Conservation (phyloP, 1,140 invertebrate species). For the Cardiocondyla obscurior region DNA sequence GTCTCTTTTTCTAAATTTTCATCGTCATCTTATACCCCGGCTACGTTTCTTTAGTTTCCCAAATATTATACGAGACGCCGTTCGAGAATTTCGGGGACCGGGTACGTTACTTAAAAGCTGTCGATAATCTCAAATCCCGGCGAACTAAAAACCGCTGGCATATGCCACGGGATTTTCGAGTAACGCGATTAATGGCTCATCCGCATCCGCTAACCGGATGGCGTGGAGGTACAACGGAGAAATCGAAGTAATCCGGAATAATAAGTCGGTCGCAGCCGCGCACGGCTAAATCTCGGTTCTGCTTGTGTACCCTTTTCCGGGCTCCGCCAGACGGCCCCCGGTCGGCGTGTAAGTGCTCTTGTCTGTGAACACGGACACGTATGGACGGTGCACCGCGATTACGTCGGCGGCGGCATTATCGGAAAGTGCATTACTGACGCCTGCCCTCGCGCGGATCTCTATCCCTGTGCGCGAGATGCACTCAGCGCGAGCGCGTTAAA, state of each 20-base stretch:
- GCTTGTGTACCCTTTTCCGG: not conserved
- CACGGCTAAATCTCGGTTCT: slow-evolving; percentile 16
- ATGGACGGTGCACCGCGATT: slow-evolving; percentile 59
- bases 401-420: slow-evolving; percentile 66
- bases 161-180: slow-evolving; percentile 6
- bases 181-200: slow-evolving; percentile 69
- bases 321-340: not conserved
- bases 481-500: slow-evolving; percentile 48
- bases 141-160: slow-evolving; percentile 11
- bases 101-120: not conserved
- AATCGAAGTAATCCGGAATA: slow-evolving; percentile 66
- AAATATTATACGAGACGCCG: not conserved
- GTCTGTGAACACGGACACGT: slow-evolving; percentile 13
- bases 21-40: not conserved
- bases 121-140: slow-evolving; percentile 21
- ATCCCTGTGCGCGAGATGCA: slow-evolving; percentile 62
- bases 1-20: not conserved
- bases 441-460: slow-evolving; percentile 55
- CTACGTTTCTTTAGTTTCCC: not conserved
- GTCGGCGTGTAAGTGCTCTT: slow-evolving; percentile 4
- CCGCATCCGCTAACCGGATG: slow-evolving; percentile 57
- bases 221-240: slow-evolving; percentile 45
- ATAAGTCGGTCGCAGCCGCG: slow-evolving; percentile 33
- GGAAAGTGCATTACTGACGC: slow-evolving; percentile 70
- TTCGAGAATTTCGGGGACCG: not conserved